Conservation (phyloP, 2,113 vertebrate species). For the Neodon shergylaensis region DNA sequence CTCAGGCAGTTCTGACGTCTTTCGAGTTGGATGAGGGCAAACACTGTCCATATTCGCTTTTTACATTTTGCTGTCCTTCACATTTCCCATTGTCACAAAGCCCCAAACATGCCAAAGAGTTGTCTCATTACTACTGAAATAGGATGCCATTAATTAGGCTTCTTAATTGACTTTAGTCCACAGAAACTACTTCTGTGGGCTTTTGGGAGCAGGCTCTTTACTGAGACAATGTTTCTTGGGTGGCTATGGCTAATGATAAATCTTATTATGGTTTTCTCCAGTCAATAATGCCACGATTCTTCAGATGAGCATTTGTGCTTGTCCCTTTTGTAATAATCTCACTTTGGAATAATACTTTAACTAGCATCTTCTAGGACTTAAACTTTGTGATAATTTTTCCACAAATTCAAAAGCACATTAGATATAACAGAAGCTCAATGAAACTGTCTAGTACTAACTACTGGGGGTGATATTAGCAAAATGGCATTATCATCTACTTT, state of each 20-base stretch:
- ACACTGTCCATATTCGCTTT: neutral
- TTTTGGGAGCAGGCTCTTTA: constrained; percentile 40
- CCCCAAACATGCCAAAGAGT: constrained; percentile 36
- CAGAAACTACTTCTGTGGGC: neutral
- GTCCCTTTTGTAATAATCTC: neutral
- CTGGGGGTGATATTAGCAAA: neutral
- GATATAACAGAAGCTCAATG: constrained; percentile 10
- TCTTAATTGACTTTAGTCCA: constrained; percentile 44
- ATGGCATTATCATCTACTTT: neutral
- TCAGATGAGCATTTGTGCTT: neutral
- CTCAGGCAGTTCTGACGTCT: neutral
- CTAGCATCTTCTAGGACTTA: neutral
- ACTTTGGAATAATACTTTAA: constrained; percentile 20
- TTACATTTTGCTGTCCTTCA: constrained; percentile 15
- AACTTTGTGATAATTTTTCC: neutral
- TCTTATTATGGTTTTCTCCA: constrained; percentile 18
- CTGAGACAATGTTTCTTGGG: neutral
- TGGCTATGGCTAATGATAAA: neutral
- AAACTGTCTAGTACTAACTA: neutral
- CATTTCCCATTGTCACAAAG: constrained; percentile 38
- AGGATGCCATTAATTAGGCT: constrained; percentile 51
- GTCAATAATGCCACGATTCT: neutral
- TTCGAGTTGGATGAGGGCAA: neutral
- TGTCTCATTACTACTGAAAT: constrained; percentile 62
- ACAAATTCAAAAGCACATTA: neutral